A percentile compares a stretch with the other conserved stretches of the same genome.
Evolutionary conservation across 2,888 invertebrate genomes (phyloP).

Genomic region (Marronus borbonicus): DNA sequence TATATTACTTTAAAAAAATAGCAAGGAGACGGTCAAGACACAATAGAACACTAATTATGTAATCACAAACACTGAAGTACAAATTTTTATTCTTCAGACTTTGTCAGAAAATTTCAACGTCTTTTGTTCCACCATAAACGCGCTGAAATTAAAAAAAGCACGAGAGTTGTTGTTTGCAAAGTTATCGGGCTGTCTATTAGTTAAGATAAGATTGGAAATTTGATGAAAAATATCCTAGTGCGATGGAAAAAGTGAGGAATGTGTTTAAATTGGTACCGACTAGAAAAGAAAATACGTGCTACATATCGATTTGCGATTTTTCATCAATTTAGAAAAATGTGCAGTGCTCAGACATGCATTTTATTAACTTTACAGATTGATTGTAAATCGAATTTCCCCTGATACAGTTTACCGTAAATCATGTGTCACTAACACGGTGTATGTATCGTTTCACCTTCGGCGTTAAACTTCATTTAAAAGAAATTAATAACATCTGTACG

Average conservation of each 20-base stretch:
- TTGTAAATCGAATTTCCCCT: conserved; percentile 48
- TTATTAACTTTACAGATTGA: conserved; percentile 49
- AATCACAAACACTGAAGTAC: too few species aligned
- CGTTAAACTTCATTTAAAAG: neutral
- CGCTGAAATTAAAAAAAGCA: too few species aligned
- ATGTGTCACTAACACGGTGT: conserved; percentile 19
- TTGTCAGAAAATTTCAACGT: too few species aligned
- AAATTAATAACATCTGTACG: neutral
- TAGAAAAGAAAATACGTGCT: conserved; percentile 17
- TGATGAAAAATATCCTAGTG: neutral
- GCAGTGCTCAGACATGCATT: conserved; percentile 52
- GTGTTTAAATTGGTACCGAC: neutral
- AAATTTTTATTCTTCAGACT: too few species aligned
- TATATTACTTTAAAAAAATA: too few species aligned
- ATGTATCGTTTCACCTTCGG: conserved; percentile 1
- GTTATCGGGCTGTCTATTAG: neutral
- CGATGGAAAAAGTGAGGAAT: neutral
- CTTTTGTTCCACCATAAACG: too few species aligned
- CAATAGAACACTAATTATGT: too few species aligned
- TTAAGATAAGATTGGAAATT: neutral
- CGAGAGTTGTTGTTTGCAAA: neutral
- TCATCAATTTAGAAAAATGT: conserved; percentile 44
- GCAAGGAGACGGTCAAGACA: too few species aligned
- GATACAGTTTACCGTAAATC: conserved; percentile 40
- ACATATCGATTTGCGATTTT: conserved; percentile 48